Percentiles rank a stretch among this genome's conserved stretches.
phyloP scores from a whole-genome alignment of 2,888 invertebrate genomes.

The Nyleta sp. region DNA sequence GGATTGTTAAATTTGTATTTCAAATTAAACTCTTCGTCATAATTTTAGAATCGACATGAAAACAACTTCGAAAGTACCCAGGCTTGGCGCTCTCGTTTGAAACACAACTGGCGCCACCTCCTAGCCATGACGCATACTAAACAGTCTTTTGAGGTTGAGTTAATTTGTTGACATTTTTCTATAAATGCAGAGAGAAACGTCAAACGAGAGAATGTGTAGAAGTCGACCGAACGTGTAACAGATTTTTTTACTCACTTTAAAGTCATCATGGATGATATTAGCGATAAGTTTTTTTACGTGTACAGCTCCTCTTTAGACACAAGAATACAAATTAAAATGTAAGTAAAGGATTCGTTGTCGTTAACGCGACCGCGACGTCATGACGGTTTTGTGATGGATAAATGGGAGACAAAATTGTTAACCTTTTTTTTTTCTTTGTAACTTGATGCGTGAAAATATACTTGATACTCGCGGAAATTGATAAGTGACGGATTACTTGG shows the following conservation, averaged over 20 bases:
- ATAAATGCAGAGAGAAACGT: conserved; percentile 34
- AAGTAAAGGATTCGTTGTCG: conserved; percentile 81
- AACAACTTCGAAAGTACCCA: too few relatives aligned
- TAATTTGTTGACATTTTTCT: conserved; percentile 42
- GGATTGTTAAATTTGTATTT: too few relatives aligned
- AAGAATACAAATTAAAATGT: conserved; percentile 96
- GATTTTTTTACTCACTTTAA: conserved; percentile 44
- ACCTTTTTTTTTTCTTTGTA: background rate
- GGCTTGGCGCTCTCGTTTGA: background rate
- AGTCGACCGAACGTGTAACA: conserved; percentile 35
- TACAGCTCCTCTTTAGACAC: conserved; percentile 96
- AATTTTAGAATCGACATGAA: too few relatives aligned
- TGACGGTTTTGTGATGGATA: too few relatives aligned
- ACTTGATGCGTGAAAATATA: conserved; percentile 25
- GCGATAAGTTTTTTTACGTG: conserved; percentile 92
- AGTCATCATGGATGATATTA: conserved; percentile 87
- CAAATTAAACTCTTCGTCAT: too few relatives aligned
- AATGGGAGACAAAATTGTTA: too few relatives aligned
- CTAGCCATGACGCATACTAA: background rate
- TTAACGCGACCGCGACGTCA: too few relatives aligned
- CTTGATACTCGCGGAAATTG: conserved; percentile 6
- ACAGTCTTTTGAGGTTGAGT: conserved; percentile 20
- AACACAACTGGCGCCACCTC: conserved; percentile 3
- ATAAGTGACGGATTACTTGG: conserved; percentile 10
- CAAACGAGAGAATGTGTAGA: conserved; percentile 45